Evolutionary conservation across 2,113 vertebrate genomes (phyloP).

Genomic region (Bubo blakistoni): DNA sequence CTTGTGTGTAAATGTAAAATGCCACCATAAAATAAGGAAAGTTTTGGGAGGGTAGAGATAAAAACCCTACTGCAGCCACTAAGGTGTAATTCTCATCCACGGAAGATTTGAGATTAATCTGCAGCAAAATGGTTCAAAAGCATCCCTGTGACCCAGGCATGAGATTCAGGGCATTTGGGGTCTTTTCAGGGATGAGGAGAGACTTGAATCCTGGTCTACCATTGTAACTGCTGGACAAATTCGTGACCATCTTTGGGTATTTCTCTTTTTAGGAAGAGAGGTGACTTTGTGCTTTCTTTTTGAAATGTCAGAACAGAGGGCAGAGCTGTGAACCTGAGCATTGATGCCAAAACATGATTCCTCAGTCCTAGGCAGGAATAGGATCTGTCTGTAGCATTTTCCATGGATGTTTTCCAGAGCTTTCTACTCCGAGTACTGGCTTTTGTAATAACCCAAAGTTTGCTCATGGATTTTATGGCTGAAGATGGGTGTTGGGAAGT

Average conservation of each 20-base stretch:
- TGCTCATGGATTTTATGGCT: not conserved
- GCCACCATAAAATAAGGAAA: not conserved
- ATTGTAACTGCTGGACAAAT: not conserved
- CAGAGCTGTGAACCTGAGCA: not conserved
- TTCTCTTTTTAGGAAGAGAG: not conserved
- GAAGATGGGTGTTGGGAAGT: not conserved
- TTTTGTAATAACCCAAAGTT: not conserved
- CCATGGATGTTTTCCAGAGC: not conserved
- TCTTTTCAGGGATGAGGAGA: not conserved
- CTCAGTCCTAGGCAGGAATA: too few relatives aligned
- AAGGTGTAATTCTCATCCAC: not conserved
- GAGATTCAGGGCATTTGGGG: not conserved
- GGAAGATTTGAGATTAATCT: not conserved
- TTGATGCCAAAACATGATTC: not conserved
- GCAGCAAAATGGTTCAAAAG: not conserved
- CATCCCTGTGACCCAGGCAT: not conserved
- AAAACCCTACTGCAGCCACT: not conserved
- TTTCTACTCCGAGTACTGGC: rapidly evolving
- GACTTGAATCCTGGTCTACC: not conserved
- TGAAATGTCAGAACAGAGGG: not conserved
- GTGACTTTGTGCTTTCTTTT: not conserved
- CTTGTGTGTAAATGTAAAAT: not conserved
- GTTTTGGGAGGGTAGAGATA: not conserved
- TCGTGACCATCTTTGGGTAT: not conserved
- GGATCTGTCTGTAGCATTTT: not conserved